These are phyloP conservation scores for cattle (Bos taurus) DNA, from an alignment of 2,113 vertebrate species.

Conservation along the genomic window ARS-UCD2.0 NC_037328.1:94063001-94063500, in stretches of 20 bases:
- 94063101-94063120: background rate
- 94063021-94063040: background rate
- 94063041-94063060: background rate
- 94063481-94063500: background rate
- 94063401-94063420: background rate
- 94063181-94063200: background rate
- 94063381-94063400: background rate
- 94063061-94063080: background rate
- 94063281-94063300: background rate
- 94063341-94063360: background rate
- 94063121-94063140: background rate
- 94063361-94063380: background rate
- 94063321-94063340: background rate
- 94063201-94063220: background rate
- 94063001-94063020: background rate
- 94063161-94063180: background rate
- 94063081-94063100: background rate
- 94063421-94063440: background rate
- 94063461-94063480: background rate
- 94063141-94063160: background rate
- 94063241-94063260: background rate
- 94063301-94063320: background rate
- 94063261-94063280: background rate
- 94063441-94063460: background rate
- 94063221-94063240: background rate